Evolutionary conservation across 2,113 vertebrate genomes (phyloP).

Genomic region (Leucosticte australis): DNA sequence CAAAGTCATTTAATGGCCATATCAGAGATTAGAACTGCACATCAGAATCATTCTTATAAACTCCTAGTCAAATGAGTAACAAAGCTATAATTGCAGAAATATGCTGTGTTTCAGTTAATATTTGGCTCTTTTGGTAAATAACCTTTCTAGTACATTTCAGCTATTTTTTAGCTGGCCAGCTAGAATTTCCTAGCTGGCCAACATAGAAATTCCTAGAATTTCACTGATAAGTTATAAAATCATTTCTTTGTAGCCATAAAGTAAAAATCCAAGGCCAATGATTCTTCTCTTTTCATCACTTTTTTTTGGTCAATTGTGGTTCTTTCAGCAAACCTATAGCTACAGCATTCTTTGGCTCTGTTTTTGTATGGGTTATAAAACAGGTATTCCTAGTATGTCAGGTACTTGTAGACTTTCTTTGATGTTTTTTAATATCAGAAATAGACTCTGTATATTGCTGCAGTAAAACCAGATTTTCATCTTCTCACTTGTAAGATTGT

Average conservation of each 20-base stretch:
- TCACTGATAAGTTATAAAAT: not conserved
- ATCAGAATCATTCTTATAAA: not conserved
- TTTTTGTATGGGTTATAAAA: not conserved
- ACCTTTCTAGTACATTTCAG: not conserved
- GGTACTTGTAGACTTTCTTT: not conserved
- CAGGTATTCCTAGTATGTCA: not conserved
- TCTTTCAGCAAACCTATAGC: not conserved
- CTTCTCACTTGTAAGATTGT: not conserved
- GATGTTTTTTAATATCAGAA: not conserved
- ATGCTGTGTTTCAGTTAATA: not conserved
- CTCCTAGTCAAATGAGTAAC: not conserved
- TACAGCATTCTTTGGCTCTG: not conserved
- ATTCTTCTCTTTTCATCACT: not conserved
- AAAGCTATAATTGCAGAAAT: not conserved
- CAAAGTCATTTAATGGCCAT: not conserved
- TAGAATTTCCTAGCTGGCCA: not conserved
- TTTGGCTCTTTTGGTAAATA: not conserved
- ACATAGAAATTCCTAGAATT: not conserved
- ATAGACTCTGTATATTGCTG: not conserved
- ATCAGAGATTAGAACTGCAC: not conserved
- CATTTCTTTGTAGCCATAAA: not conserved
- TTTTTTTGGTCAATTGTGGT: not conserved
- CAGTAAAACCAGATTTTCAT: not conserved
- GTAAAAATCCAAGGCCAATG: not conserved
- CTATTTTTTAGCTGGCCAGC: not conserved